Percentiles rank a stretch among this genome's conserved stretches.
Evolutionary conservation across 1,140 invertebrate genomes (phyloP).

Genomic region (Aphis craccivora): DNA sequence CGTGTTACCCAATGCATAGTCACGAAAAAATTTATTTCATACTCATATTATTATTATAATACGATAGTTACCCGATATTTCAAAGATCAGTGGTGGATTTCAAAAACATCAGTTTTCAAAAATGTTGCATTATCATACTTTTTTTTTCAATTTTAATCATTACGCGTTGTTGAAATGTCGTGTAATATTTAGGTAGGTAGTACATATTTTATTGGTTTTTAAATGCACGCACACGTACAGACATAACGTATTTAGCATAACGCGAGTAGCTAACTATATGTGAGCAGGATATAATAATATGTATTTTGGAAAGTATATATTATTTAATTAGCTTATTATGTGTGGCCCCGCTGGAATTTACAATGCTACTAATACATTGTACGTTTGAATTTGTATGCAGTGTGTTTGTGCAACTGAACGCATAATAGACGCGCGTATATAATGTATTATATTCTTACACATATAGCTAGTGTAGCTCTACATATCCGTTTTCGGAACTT

Average conservation of each 20-base stretch:
- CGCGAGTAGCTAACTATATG: not conserved
- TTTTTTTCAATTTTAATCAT: not conserved
- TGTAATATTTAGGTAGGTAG: not conserved
- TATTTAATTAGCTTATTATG: conserved; percentile 39
- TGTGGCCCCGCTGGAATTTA: not conserved
- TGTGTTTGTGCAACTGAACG: not conserved
- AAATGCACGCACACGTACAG: conserved; percentile 12
- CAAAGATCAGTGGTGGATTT: accelerated
- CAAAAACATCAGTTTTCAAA: not conserved
- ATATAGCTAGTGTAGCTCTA: not conserved
- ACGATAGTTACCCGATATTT: not conserved
- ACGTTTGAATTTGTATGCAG: conserved; percentile 19
- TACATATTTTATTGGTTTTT: not conserved
- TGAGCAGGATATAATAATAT: not conserved
- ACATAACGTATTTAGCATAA: conserved; percentile 15
- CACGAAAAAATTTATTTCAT: not conserved
- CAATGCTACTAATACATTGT: not conserved
- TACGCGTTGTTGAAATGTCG: not conserved
- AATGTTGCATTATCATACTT: not conserved
- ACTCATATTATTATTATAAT: not conserved
- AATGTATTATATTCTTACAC: not conserved
- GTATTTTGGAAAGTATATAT: conserved; percentile 10
- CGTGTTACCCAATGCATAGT: not conserved
- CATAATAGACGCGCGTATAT: not conserved
- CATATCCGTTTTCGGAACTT: not conserved